These are phyloP conservation scores for Zaprionus taronus DNA, from an alignment of 1,140 invertebrate species.

Conservation along the genomic window DNA sequence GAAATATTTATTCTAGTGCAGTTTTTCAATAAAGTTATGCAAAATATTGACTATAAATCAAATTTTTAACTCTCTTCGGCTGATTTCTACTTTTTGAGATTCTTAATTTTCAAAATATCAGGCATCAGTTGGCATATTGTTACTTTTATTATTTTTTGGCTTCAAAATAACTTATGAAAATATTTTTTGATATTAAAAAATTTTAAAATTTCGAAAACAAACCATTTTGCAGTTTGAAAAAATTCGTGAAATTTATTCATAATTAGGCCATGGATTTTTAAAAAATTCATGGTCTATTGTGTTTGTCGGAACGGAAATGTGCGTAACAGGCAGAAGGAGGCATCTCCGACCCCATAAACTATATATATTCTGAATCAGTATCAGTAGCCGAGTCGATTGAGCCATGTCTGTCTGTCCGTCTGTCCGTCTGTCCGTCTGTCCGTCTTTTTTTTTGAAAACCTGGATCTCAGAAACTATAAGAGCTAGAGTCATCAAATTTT, in stretches of 20 bases:
- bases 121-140: neutral
- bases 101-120: neutral
- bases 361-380: too few species aligned
- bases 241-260: neutral
- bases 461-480: too few species aligned
- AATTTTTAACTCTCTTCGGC: neutral
- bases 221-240: neutral
- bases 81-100: neutral
- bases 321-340: too few species aligned
- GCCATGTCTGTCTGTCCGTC: too few species aligned
- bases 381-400: too few species aligned
- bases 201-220: neutral
- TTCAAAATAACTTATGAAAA: neutral
- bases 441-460: too few species aligned
- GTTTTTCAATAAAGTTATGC: neutral
- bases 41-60: slow-evolving; percentile 1
- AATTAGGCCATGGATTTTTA: too few species aligned
- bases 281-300: too few species aligned
- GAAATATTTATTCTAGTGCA: neutral
- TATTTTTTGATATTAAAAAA: neutral
- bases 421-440: too few species aligned
- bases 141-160: neutral
- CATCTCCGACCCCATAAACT: too few species aligned
- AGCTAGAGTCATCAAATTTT: too few species aligned
- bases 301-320: too few species aligned